Evolutionary conservation across 35 echinoderm and acorn worm genomes (phyloP).

Genomic region (Strongylocentrotus purpuratus): DNA sequence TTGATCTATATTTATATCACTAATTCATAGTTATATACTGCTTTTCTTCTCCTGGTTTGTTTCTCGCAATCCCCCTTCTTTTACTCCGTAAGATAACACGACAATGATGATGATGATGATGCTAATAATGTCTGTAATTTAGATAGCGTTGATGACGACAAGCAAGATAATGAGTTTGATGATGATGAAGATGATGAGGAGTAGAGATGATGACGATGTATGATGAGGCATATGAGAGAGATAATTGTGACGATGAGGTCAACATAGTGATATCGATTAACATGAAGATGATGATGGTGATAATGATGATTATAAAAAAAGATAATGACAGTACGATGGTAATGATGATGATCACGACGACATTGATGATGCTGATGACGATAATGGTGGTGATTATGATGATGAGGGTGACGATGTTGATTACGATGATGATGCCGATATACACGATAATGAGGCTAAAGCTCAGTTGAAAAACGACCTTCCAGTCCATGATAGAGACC

Average conservation of each 20-base stretch:
- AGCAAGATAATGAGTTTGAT: background rate
- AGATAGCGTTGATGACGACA: background rate
- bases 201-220: too few relatives aligned
- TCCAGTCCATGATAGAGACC: too few relatives aligned
- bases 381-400: background rate
- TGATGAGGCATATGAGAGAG: too few relatives aligned
- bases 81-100: background rate
- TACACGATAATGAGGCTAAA: background rate
- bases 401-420: background rate
- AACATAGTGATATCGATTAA: too few relatives aligned
- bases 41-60: too few relatives aligned
- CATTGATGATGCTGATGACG: background rate
- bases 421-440: background rate
- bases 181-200: background rate
- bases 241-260: too few relatives aligned
- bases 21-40: background rate
- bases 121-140: background rate
- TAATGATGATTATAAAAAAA: background rate
- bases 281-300: background rate
- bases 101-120: background rate
- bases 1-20: background rate
- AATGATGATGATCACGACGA: background rate
- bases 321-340: background rate
- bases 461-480: too few relatives aligned
- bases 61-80: too few relatives aligned